Percentiles rank a stretch among this genome's conserved stretches.
phyloP scores from a whole-genome alignment of 2,888 invertebrate genomes.

The Ceramica pisi region DNA sequence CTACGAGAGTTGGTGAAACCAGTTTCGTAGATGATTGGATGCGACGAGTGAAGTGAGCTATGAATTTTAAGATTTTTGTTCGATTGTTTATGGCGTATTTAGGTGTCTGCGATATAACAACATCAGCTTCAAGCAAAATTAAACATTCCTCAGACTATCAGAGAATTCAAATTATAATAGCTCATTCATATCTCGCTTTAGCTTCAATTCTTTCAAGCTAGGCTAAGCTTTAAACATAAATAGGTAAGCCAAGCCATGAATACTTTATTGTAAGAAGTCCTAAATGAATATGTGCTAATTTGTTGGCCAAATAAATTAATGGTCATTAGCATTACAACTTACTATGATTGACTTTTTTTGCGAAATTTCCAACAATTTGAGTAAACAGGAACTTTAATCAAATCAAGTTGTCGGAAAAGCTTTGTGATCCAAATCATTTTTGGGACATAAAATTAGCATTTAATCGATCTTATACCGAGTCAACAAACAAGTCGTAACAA shows the following conservation, averaged over 20 bases:
- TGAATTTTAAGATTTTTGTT: constrained; percentile 36
- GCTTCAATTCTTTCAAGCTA: not conserved
- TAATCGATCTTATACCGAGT: constrained; percentile 37
- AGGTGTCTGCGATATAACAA: not conserved
- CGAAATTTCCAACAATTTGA: constrained; percentile 6
- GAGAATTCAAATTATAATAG: constrained; percentile 13
- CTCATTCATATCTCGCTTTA: not conserved
- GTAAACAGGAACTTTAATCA: constrained; percentile 48
- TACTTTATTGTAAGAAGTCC: not conserved
- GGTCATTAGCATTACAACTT: constrained; percentile 9
- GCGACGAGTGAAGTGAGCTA: constrained; percentile 20
- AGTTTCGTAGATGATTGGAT: constrained; percentile 44
- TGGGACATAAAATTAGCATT: constrained; percentile 49
- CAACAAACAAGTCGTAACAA: constrained; percentile 58
- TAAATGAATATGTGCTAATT: not conserved
- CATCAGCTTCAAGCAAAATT: constrained; percentile 6
- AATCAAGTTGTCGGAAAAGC: constrained; percentile 24
- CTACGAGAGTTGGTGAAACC: constrained; percentile 47
- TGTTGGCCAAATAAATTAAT: not conserved
- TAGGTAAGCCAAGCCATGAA: not conserved
- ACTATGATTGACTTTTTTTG: constrained; percentile 23
- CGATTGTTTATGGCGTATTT: constrained; percentile 26
- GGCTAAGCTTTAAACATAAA: too few relatives aligned
- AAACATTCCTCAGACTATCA: not conserved
- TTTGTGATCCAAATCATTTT: constrained; percentile 25